Evolutionary conservation across 2,113 vertebrate species (phyloP).

Genomic region (Ammodytes marinus): DNA sequence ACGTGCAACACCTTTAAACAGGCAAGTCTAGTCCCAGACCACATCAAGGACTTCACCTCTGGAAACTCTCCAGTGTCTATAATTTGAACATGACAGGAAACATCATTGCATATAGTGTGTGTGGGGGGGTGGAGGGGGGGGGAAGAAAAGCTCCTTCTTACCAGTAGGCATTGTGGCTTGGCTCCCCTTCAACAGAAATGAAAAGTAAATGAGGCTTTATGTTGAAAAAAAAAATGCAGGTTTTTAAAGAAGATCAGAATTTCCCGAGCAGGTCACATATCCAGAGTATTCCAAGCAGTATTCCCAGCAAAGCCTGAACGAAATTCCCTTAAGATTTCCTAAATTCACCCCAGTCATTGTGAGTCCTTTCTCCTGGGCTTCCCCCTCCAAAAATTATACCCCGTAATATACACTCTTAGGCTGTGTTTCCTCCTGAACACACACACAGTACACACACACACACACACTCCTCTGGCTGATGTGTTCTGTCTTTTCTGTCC

Average conservation of each 20-base stretch:
- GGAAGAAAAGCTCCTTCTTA: conserved; percentile 55
- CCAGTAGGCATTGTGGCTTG: conserved; percentile 79
- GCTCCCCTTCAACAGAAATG: conserved; percentile 36
- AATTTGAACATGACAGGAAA: conserved; percentile 20
- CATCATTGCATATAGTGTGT: not conserved
- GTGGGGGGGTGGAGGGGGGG: too few relatives aligned
- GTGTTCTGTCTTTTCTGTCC: conserved; percentile 29
- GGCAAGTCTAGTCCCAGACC: not conserved
- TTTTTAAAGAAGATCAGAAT: conserved; percentile 27
- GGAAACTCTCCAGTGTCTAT: conserved; percentile 6
- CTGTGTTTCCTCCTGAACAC: conserved; percentile 35
- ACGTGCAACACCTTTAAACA: not conserved
- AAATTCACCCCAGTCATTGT: conserved; percentile 57
- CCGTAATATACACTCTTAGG: conserved; percentile 28
- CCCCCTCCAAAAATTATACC: conserved; percentile 48
- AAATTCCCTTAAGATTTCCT: conserved; percentile 46
- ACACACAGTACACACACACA: conserved; percentile 18
- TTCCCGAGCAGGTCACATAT: conserved; percentile 68
- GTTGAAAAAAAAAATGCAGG: conserved; percentile 1
- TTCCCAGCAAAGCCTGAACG: conserved; percentile 30
- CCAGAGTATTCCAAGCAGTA: conserved; percentile 67
- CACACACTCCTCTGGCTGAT: conserved; percentile 40
- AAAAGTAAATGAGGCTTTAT: not conserved
- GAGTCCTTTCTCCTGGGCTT: conserved; percentile 42
- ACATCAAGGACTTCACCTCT: conserved; percentile 24